Percentiles rank a stretch among this genome's conserved stretches.
Conservation (phyloP, 2,888 invertebrate species). For the Drosophila phalerata region DNA sequence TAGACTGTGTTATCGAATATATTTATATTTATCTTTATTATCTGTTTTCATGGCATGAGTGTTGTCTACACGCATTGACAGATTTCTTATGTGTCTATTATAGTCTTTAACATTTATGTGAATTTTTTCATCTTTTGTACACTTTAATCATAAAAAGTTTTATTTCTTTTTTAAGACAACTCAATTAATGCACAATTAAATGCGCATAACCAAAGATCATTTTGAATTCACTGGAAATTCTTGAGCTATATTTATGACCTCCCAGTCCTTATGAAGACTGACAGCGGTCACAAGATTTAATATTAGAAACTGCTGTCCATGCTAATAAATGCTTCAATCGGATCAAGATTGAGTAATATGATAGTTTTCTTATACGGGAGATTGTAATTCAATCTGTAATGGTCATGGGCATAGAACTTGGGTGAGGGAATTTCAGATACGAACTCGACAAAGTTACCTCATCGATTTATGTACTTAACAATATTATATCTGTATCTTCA, state of each 20-base stretch:
- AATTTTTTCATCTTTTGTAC: conserved; percentile 7
- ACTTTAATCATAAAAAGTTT: conserved; percentile 30
- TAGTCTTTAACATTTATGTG: conserved; percentile 30
- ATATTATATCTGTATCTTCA: conserved; percentile 8
- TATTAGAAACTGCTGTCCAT: conserved; percentile 38
- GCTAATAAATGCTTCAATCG: conserved; percentile 38
- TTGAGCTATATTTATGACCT: conserved; percentile 29
- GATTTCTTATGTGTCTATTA: conserved; percentile 60
- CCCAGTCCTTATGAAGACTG: conserved; percentile 65
- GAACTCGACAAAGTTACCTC: conserved; percentile 15
- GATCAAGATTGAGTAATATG: conserved; percentile 48
- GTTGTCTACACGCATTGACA: conserved; percentile 47
- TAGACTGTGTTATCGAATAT: conserved; percentile 19
- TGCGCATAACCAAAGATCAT: conserved; percentile 26
- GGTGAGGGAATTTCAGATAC: conserved; percentile 9
- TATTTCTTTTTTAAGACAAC: conserved; percentile 37
- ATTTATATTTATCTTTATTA: conserved; percentile 45
- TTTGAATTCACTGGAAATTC: conserved; percentile 42
- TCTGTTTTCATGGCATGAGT: conserved; percentile 27
- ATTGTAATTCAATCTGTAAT: conserved; percentile 36
- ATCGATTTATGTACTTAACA: conserved; percentile 5
- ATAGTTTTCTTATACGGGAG: conserved; percentile 59
- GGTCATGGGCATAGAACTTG: conserved; percentile 22
- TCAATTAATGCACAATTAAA: conserved; percentile 65
- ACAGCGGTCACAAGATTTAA: conserved; percentile 38